Percentiles rank a stretch among this genome's conserved stretches.
Evolutionary conservation across 2,888 invertebrate genomes (phyloP).

Genomic region (Octodonta nipae): DNA sequence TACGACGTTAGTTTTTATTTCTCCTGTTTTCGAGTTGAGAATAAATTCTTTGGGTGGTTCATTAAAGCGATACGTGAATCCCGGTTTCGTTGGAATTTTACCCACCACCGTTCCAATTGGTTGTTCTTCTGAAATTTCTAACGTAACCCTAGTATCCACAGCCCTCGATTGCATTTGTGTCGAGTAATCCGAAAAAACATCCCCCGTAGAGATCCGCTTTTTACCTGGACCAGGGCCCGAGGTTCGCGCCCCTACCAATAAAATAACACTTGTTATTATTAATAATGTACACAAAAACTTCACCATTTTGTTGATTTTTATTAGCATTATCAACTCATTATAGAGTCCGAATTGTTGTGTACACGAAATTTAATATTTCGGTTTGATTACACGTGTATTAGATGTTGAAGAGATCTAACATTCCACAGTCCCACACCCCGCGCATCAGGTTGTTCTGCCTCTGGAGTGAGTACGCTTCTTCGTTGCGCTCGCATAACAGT

Average conservation of each 20-base stretch:
- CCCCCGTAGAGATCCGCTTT: too few species aligned
- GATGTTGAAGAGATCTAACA: slow-evolving; percentile 34
- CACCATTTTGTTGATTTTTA: too few species aligned
- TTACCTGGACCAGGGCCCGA: slow-evolving; percentile 31
- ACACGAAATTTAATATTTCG: too few species aligned
- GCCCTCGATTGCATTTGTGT: slow-evolving; percentile 68
- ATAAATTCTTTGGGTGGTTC: slow-evolving; percentile 79
- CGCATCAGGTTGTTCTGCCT: slow-evolving; percentile 33
- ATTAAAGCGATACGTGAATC: slow-evolving; percentile 85
- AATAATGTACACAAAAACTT: too few species aligned
- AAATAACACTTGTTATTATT: slow-evolving; percentile 21
- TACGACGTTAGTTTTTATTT: slow-evolving; percentile 65
- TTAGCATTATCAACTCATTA: too few species aligned
- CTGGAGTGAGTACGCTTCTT: slow-evolving; percentile 28
- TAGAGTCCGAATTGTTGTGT: too few species aligned
- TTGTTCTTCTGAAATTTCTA: slow-evolving; percentile 75
- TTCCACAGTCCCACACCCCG: slow-evolving; percentile 34
- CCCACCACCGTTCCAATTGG: slow-evolving; percentile 76
- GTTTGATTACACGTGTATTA: slow-evolving; percentile 31
- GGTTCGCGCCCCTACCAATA: slow-evolving; percentile 28
- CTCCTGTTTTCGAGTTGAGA: slow-evolving; percentile 70
- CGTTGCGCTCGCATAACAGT: slow-evolving; percentile 19
- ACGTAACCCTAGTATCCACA: slow-evolving; percentile 73
- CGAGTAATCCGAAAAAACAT: slow-evolving; percentile 28
- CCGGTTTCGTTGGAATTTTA: slow-evolving; percentile 70